Percentiles rank a stretch among this genome's conserved stretches.
Conservation (phyloP, 2,113 vertebrate genomes). For the Carassius auratus region DNA sequence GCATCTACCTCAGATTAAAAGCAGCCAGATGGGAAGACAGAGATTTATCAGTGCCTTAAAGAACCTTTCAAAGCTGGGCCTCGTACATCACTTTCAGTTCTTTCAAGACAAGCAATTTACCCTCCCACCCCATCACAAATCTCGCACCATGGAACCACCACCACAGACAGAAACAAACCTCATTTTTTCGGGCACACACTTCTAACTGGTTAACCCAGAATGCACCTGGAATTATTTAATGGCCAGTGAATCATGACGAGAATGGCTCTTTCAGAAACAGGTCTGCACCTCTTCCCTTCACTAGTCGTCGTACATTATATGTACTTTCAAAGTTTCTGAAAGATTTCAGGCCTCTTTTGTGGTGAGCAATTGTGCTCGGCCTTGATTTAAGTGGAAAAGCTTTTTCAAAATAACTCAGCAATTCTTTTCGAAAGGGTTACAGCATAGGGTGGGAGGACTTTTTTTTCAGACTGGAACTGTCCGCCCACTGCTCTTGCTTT, state of each 20-base stretch:
- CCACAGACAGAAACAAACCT: slow-evolving; percentile 28
- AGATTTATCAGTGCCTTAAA: slow-evolving; percentile 56
- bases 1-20: slow-evolving; percentile 45
- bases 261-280: not conserved
- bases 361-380: slow-evolving; percentile 15
- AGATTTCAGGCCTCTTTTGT: not conserved
- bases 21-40: slow-evolving; percentile 38
- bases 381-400: slow-evolving; percentile 42
- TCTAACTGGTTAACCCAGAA: slow-evolving; percentile 38
- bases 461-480: slow-evolving; percentile 37
- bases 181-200: slow-evolving; percentile 35
- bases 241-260: slow-evolving; percentile 17
- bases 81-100: slow-evolving; percentile 44
- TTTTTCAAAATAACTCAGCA: slow-evolving; percentile 41
- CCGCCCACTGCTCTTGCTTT: slow-evolving; percentile 47
- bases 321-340: not conserved
- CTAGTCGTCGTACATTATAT: not conserved
- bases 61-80: slow-evolving; percentile 47
- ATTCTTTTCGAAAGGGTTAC: slow-evolving; percentile 31
- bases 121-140: slow-evolving; percentile 50
- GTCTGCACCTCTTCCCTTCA: not conserved
- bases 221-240: slow-evolving; percentile 35
- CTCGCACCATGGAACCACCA: slow-evolving; percentile 19
- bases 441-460: slow-evolving; percentile 47
- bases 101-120: slow-evolving; percentile 54